Conservation (phyloP, 2,888 invertebrate species). For the Marasmarcha lunaedactyla region DNA sequence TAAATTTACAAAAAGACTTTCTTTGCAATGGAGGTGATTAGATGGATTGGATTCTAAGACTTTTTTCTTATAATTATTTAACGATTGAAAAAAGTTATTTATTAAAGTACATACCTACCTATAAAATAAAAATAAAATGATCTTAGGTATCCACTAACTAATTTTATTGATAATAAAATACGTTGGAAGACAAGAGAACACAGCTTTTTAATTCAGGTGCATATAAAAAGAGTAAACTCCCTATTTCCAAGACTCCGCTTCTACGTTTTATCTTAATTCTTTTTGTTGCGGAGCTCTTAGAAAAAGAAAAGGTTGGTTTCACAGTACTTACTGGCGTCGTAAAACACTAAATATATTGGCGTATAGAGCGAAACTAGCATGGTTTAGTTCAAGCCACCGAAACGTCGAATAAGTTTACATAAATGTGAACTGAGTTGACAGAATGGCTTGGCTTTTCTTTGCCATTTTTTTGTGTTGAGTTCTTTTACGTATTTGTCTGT, state of each 20-base stretch:
- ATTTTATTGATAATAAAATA: too few relatives aligned
- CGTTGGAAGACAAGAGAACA: too few relatives aligned
- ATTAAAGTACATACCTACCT: too few relatives aligned
- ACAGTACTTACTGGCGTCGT: neutral
- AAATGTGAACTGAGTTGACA: neutral
- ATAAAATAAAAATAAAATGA: too few relatives aligned
- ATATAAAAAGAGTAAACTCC: neutral
- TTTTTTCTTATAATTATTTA: too few relatives aligned
- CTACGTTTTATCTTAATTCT: neutral
- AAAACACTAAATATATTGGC: neutral
- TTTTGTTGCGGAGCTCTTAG: slow-evolving; percentile 1
- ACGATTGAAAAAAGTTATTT: too few relatives aligned
- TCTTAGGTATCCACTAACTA: too few relatives aligned
- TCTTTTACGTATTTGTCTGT: too few relatives aligned
- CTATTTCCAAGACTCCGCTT: neutral
- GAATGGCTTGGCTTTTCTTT: neutral
- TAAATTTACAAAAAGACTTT: too few relatives aligned
- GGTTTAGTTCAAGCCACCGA: neutral
- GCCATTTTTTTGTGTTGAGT: too few relatives aligned
- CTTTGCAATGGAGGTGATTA: too few relatives aligned
- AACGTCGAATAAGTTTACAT: neutral
- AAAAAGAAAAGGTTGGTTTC: neutral
- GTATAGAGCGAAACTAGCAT: neutral
- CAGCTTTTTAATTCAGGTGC: neutral
- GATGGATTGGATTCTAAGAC: too few relatives aligned